Percentiles rank a stretch among this genome's conserved stretches.
Conservation (phyloP, 1,140 invertebrate genomes). For the Laupala kohalensis region DNA sequence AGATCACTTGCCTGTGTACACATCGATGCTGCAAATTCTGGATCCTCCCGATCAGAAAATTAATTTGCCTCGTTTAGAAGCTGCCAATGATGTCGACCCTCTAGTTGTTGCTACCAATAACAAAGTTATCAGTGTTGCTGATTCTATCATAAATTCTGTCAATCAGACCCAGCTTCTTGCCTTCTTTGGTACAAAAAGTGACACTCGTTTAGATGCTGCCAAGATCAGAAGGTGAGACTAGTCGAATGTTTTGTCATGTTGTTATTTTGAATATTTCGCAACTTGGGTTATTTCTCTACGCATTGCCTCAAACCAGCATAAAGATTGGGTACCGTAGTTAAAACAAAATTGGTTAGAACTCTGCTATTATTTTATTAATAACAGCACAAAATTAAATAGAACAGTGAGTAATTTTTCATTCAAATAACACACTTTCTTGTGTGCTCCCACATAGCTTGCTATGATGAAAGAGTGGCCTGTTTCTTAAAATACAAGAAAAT, state of each 20-base stretch:
- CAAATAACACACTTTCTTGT: too few relatives aligned
- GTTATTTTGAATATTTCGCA: constrained; percentile 3
- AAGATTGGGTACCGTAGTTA: too few relatives aligned
- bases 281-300: neutral
- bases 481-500: too few relatives aligned
- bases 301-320: too few relatives aligned
- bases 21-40: constrained; percentile 61
- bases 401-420: too few relatives aligned
- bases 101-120: constrained; percentile 24
- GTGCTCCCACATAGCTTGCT: too few relatives aligned
- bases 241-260: neutral
- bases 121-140: constrained; percentile 39
- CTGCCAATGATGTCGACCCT: constrained; percentile 33
- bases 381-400: too few relatives aligned
- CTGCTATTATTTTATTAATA: too few relatives aligned
- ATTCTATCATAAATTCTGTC: constrained; percentile 54
- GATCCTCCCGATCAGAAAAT: constrained; percentile 38
- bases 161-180: constrained; percentile 56
- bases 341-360: too few relatives aligned
- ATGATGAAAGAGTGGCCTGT: too few relatives aligned
- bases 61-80: constrained; percentile 8
- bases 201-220: constrained; percentile 55
- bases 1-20: constrained; percentile 57
- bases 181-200: constrained; percentile 66
- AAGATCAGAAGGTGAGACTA: constrained; percentile 59